Conservation (phyloP, 2,797 vertebrate genomes). For the Poeciliopsis paucimaculata region DNA sequence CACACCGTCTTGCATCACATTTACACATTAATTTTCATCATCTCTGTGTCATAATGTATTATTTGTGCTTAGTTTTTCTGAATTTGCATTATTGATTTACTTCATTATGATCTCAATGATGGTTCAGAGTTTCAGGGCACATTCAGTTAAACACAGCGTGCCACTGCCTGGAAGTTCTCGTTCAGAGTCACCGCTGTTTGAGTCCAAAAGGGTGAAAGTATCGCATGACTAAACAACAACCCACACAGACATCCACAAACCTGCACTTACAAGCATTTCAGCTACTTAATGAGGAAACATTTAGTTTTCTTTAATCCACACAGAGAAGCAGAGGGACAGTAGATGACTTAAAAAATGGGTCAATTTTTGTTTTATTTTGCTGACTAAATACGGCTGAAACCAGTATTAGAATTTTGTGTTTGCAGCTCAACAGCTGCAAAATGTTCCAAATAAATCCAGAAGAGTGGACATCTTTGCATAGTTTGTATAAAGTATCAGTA, state of each 20-base stretch:
- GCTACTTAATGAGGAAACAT: not conserved
- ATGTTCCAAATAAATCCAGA: not conserved
- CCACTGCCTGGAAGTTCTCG: constrained; percentile 5
- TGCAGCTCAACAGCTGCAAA: not conserved
- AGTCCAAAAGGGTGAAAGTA: constrained; percentile 33
- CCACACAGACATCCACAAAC: not conserved
- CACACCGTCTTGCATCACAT: not conserved
- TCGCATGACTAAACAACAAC: not conserved
- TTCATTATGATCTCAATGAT: not conserved
- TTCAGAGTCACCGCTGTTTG: constrained; percentile 20
- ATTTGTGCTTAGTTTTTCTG: not conserved
- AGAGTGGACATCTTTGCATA: not conserved
- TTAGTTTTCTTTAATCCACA: not conserved
- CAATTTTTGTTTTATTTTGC: not conserved
- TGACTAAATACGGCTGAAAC: not conserved
- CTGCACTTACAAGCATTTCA: not conserved
- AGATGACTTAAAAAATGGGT: not conserved
- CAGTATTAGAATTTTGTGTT: not conserved
- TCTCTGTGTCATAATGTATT: not conserved
- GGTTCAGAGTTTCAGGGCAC: not conserved
- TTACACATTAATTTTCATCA: not conserved
- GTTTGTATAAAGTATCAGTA: not conserved
- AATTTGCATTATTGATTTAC: not conserved
- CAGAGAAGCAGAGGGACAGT: not conserved
- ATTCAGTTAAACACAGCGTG: not conserved